Evolutionary conservation across 2,888 invertebrate genomes (phyloP).

Genomic region (Pristionchus arcanus): DNA sequence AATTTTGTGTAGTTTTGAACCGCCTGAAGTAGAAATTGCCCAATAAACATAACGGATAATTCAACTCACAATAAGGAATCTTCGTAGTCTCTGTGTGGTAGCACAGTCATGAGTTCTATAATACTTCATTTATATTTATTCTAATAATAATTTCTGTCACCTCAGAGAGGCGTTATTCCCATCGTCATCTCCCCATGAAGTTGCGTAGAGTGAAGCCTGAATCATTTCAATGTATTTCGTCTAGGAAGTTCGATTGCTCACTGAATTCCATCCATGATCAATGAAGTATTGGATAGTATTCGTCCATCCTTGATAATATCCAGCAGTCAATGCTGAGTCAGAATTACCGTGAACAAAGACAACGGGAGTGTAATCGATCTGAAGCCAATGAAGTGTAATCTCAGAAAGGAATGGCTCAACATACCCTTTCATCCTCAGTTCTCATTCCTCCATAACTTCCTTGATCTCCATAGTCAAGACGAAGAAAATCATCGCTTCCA

Average conservation of each 20-base stretch:
- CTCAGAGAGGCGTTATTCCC: constrained; percentile 59
- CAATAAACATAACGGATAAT: neutral
- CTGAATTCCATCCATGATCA: constrained; percentile 7
- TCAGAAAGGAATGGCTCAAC: neutral
- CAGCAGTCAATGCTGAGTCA: constrained; percentile 9
- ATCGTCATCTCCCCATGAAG: constrained; percentile 70
- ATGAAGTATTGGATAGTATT: constrained; percentile 18
- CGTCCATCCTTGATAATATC: constrained; percentile 17
- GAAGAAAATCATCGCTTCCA: neutral
- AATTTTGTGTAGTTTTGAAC: constrained; percentile 47
- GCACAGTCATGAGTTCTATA: constrained; percentile 68
- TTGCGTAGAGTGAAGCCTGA: constrained; percentile 70
- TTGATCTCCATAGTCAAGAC: neutral
- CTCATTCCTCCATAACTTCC: constrained; percentile 15
- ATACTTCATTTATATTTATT: neutral
- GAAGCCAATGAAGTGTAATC: neutral
- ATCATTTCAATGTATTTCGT: neutral
- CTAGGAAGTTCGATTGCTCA: neutral
- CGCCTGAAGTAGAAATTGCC: neutral
- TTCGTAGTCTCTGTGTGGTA: constrained; percentile 62
- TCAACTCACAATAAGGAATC: constrained; percentile 68
- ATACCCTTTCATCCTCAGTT: neutral
- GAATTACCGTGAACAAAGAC: constrained; percentile 2
- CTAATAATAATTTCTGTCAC: constrained; percentile 39
- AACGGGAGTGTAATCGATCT: neutral